Evolutionary conservation across 2,888 invertebrate genomes (phyloP).

Genomic region (Drosophila buzzatii): DNA sequence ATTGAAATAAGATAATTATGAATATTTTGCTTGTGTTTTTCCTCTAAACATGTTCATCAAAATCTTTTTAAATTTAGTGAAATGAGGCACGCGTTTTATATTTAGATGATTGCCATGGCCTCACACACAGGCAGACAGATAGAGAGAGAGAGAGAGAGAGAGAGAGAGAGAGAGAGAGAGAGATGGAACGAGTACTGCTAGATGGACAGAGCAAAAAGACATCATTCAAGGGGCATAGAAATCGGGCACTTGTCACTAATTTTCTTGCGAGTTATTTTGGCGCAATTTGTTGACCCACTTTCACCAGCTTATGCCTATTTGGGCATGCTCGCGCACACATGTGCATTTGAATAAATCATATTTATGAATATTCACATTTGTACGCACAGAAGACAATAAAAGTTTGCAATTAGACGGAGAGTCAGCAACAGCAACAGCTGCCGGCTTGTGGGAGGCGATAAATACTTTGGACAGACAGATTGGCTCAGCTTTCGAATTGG

Average conservation of each 20-base stretch:
- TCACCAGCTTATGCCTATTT: constrained; percentile 77
- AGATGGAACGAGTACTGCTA: not conserved
- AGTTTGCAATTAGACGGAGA: constrained; percentile 63
- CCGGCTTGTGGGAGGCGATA: constrained; percentile 53
- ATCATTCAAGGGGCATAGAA: constrained; percentile 19
- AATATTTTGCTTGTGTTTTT: constrained; percentile 42
- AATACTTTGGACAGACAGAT: constrained; percentile 34
- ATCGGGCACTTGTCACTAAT: constrained; percentile 48
- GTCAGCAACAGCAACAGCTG: constrained; percentile 20
- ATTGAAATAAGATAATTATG: constrained; percentile 48
- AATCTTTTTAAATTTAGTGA: constrained; percentile 61
- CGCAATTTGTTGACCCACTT: constrained; percentile 72
- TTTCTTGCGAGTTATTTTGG: constrained; percentile 37
- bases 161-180: not conserved
- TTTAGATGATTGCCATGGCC: constrained; percentile 72
- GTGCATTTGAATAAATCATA: not conserved
- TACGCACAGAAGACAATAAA: constrained; percentile 49
- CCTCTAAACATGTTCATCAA: constrained; percentile 64
- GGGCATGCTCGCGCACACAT: constrained; percentile 39
- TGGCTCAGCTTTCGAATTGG: constrained; percentile 55
- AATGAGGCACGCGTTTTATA: constrained; percentile 80
- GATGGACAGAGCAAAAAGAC: not conserved
- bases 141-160: not conserved
- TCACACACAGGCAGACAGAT: constrained; percentile 11
- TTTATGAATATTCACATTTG: constrained; percentile 58